Conservation (phyloP, 2,113 vertebrate species). For the Corapipo altera region DNA sequence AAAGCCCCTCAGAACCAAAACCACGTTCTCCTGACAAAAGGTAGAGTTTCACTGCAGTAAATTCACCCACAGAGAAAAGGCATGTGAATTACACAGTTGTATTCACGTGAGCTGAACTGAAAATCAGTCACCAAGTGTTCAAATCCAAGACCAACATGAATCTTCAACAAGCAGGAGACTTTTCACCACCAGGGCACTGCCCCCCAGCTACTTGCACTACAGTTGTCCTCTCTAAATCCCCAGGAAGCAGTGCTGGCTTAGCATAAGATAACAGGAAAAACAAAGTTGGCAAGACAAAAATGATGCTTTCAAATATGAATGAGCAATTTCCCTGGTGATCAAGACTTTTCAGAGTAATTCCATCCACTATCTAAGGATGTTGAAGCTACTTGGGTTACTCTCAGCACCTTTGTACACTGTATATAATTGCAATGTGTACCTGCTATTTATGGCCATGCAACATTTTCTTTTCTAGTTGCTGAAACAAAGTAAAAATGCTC, state of each 20-base stretch:
- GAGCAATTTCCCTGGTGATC: not conserved
- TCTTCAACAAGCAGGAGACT: not conserved
- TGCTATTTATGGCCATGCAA: not conserved
- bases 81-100: not conserved
- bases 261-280: not conserved
- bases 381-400: not conserved
- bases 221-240: not conserved
- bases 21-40: not conserved
- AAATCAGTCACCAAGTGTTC: not conserved
- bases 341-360: not conserved
- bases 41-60: not conserved
- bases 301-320: not conserved
- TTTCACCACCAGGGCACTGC: not conserved
- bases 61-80: not conserved
- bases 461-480: not conserved
- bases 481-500: not conserved
- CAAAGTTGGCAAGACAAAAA: not conserved
- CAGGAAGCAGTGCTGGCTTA: not conserved
- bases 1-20: not conserved
- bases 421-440: not conserved
- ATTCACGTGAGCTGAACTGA: not conserved
- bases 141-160: not conserved
- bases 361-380: not conserved
- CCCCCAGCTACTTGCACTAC: not conserved
- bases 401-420: not conserved